Conservation (phyloP, 2,113 vertebrate species). For the Thinocorus orbignyianus region DNA sequence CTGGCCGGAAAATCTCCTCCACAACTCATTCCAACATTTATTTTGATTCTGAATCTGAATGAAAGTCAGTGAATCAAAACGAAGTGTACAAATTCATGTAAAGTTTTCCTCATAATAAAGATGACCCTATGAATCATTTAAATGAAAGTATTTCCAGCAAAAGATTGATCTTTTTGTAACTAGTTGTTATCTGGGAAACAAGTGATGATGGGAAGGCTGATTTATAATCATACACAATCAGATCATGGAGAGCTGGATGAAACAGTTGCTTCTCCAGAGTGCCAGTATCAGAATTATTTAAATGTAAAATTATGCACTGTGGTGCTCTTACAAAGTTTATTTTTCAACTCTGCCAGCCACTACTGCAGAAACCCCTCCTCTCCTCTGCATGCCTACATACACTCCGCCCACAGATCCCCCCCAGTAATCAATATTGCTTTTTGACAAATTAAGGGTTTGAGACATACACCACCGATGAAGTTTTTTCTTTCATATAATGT, state of each 20-base stretch:
- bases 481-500: background rate
- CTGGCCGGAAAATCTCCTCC: background rate
- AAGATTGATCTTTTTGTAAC: background rate
- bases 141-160: background rate
- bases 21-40: background rate
- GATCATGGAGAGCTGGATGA: background rate
- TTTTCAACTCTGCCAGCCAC: background rate
- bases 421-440: background rate
- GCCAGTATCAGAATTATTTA: background rate
- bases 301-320: background rate
- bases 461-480: background rate
- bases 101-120: background rate
- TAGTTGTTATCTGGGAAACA: background rate
- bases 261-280: background rate
- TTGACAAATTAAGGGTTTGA: background rate
- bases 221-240: background rate
- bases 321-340: background rate
- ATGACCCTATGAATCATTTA: background rate
- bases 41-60: background rate
- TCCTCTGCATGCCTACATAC: background rate
- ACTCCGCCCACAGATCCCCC: background rate
- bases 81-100: background rate
- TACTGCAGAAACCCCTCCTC: background rate
- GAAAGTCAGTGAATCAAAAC: constrained; percentile 4
- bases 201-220: background rate